These are phyloP conservation scores for Euspilapteryx auroguttella DNA, from an alignment of 2,888 invertebrate genomes.

Conservation along the genomic window DNA sequence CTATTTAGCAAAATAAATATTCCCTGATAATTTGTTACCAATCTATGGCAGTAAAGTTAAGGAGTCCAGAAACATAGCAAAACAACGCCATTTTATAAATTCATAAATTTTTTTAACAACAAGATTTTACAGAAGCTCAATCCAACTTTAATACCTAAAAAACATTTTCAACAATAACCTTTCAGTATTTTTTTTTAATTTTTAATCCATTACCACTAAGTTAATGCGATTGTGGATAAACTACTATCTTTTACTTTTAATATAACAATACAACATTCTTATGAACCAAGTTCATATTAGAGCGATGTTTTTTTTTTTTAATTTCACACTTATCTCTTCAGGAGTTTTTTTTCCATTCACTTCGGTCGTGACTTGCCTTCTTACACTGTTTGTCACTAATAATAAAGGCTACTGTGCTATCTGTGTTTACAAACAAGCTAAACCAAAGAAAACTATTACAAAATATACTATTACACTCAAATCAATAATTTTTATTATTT, in stretches of 20 bases:
- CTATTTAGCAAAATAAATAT: no score
- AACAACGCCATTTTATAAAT: constrained; percentile 16
- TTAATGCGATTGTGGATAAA: constrained; percentile 50
- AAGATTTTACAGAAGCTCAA: constrained; percentile 52
- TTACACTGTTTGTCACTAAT: constrained; percentile 60
- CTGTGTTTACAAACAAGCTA: no score
- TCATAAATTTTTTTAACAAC: constrained; percentile 37
- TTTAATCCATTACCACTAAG: constrained; percentile 46
- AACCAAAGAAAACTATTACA: no score
- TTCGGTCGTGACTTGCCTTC: constrained; percentile 37
- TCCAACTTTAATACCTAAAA: constrained; percentile 53
- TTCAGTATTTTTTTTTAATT: constrained; percentile 26
- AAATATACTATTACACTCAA: no score
- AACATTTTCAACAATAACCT: constrained; percentile 59
- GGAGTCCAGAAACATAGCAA: background rate
- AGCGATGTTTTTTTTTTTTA: constrained; percentile 18
- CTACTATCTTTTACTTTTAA: constrained; percentile 45
- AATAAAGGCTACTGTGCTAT: constrained; percentile 48
- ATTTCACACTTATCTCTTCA: constrained; percentile 17
- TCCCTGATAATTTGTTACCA: no score
- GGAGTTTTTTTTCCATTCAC: constrained; percentile 15
- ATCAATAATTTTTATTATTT: no score
- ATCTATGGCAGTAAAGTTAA: no score
- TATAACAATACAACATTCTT: constrained; percentile 55
- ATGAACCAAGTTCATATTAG: constrained; percentile 40